Evolutionary conservation across 2,888 invertebrate genomes (phyloP), one percentile per base, ranked within the genome.

Genomic region (Xylota segnis): DNA sequence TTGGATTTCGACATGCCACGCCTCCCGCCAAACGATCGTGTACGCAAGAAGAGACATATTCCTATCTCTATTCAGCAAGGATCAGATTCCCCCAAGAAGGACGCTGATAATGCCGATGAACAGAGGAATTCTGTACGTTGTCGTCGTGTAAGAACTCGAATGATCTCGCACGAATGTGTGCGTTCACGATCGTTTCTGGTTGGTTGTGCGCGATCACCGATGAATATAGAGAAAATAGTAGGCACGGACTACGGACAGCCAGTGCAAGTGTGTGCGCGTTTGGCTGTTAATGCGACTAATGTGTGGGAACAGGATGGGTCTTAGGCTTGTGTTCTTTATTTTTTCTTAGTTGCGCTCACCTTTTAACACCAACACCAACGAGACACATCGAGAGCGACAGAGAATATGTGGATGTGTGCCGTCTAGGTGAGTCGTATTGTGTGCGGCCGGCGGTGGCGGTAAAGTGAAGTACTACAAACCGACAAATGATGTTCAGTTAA

Each of bases 401-500:
- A 83, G 88, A 87, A 75, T 83, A 88, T 82, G 78, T 87, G 87
- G 77, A 86, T 83, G 71, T 70, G 81, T 83, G 77, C 71, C 59
- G 77, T 70, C 61, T 70, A 66, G 77, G 63, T 75, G 83, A 52
- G 88, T 43, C 52, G 87, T 88, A n/a, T n/a, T n/a, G 88, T 87
- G 72, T 72, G 65, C 58, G 65, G 70, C 27, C 27, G 61, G 58
- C 70, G 70, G 79, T 86, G 76, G 76, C 86, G 81, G 86, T 59
- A 72, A 81, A 82, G 74, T 89, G 90, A 89, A 89, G 90, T 89
- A 89, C 89, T 90, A 90, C 89, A 89, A 90, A 90, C 91, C 90
- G 90, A 90, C 88, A 90, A 89, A 89, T 89, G 89, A 89, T 90
- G 90, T 91, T 92, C 91, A 92, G 92, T 92, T 91, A 90, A 91